Evolutionary conservation across 2,797 vertebrate species (phyloP).

Genomic region (Poecilia wingei): DNA sequence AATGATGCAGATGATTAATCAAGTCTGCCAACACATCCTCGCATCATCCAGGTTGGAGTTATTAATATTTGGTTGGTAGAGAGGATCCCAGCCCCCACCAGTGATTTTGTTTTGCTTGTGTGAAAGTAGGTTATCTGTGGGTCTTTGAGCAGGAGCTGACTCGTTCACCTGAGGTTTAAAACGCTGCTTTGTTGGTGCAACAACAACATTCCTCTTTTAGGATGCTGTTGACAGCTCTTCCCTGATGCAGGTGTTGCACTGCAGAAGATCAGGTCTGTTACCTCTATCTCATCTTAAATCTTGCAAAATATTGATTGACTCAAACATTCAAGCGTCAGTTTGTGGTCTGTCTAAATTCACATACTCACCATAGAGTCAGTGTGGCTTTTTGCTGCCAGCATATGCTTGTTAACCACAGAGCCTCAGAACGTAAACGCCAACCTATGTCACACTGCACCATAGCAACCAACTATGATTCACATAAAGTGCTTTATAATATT

Average conservation of each 20-base stretch:
- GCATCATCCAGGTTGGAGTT: not conserved
- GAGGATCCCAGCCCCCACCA: not conserved
- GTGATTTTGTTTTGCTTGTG: not conserved
- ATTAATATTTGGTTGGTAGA: not conserved
- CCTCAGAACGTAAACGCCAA: not conserved
- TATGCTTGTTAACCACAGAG: not conserved
- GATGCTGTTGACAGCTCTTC: conserved; percentile 4
- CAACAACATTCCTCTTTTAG: conserved; percentile 5
- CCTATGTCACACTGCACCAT: not conserved
- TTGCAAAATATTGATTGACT: not conserved
- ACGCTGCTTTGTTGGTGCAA: conserved; percentile 16
- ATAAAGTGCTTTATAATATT: not conserved
- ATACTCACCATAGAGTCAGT: not conserved
- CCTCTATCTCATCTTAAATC: not conserved
- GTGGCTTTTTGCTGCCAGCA: not conserved
- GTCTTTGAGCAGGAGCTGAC: conserved; percentile 32
- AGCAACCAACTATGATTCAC: too few species aligned
- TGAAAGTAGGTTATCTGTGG: conserved; percentile 49
- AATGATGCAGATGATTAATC: conserved; percentile 52
- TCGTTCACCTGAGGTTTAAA: conserved; percentile 45
- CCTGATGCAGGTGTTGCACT: not conserved
- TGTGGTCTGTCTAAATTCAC: not conserved
- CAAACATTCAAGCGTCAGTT: not conserved
- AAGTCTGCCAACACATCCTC: conserved; percentile 28
- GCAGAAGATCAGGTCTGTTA: not conserved